Percentiles rank a stretch among this genome's conserved stretches.
Evolutionary conservation across 2,888 invertebrate genomes (phyloP).

Genomic region (Augochlorella aurata): DNA sequence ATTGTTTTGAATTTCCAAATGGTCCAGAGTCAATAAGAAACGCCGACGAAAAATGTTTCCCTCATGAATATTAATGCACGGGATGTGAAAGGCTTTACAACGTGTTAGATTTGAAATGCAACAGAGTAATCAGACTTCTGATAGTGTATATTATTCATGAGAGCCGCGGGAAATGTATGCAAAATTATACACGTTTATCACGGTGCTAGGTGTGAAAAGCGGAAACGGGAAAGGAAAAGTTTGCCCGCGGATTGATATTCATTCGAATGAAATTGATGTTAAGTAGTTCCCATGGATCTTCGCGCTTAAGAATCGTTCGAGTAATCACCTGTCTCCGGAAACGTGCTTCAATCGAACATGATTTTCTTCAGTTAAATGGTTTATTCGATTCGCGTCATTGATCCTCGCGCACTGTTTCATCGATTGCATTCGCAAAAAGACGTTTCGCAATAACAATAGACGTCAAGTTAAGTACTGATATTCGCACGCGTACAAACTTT

Average conservation of each 20-base stretch:
- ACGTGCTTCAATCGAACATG: background rate
- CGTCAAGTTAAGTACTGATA: background rate
- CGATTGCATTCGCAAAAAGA: background rate
- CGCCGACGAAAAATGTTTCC: constrained; percentile 27
- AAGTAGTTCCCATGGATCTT: background rate
- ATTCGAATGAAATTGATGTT: constrained; percentile 22
- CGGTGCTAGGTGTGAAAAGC: constrained; percentile 16
- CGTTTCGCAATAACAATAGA: too few relatives aligned
- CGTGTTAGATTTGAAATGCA: constrained; percentile 54
- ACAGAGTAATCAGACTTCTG: constrained; percentile 51
- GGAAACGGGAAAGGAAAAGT: constrained; percentile 19
- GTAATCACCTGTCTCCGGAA: background rate
- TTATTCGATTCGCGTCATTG: background rate
- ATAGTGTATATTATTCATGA: constrained; percentile 57
- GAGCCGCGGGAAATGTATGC: constrained; percentile 43
- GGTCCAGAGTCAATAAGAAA: constrained; percentile 45
- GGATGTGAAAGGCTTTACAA: constrained; percentile 44
- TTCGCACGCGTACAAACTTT: background rate
- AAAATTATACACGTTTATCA: constrained; percentile 53
- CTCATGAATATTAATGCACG: constrained; percentile 50
- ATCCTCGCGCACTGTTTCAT: background rate
- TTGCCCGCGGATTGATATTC: constrained; percentile 8
- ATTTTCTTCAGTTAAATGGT: background rate
- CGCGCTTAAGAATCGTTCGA: background rate
- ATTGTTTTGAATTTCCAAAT: constrained; percentile 42